Evolutionary conservation across 2,797 vertebrate genomes (phyloP), one percentile per base, ranked within the genome.

Genomic region (Oreortyx pictus): DNA sequence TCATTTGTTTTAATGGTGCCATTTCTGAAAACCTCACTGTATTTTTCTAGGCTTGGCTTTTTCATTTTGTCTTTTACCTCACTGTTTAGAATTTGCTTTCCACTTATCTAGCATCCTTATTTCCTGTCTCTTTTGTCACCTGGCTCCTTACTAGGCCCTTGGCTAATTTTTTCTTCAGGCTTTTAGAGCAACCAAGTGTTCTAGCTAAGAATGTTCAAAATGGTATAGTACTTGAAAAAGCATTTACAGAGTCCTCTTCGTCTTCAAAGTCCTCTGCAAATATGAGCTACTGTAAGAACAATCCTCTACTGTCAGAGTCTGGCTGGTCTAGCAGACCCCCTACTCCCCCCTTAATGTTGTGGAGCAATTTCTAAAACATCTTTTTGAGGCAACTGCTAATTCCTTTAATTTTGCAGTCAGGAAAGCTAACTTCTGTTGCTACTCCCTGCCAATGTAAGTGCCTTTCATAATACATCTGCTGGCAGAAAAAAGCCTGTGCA

Each of bases 1-100:
- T 86, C 72, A 78, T 93, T 88, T 91, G 57, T 94, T 60, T 80
- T 81, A 88, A 90, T 33, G 46, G 84, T 81, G 56, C 60, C 43
- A 20, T 59, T 82, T 86, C 75, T 57, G 52, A 80, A 88, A 79
- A 37, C 15, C 33, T 77, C 2, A 1, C 44, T 54, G 43, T 35
- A n/a, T 83, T 87, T 89, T 93, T 74, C 65, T 44, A 72, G 62
- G 24, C n/a, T 85, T 81, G 37, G 29, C n/a, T 43, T 88, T 88
- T 74, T 73, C 1, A 74, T 79, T 84, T 90, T 49, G 67, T 62
- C 46, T 46, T 82, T 93, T 91, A 29, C 37, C 22, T 75, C 8
- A 11, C 50, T 67, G 29, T 91, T 80, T 35, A 52, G 43, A 85
- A 52, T 46, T 70, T 68, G 43, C 70, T 82, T 83, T 92, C 64